Evolutionary conservation across 2,888 invertebrate genomes (phyloP).

Genomic region (Erebia aethiops): DNA sequence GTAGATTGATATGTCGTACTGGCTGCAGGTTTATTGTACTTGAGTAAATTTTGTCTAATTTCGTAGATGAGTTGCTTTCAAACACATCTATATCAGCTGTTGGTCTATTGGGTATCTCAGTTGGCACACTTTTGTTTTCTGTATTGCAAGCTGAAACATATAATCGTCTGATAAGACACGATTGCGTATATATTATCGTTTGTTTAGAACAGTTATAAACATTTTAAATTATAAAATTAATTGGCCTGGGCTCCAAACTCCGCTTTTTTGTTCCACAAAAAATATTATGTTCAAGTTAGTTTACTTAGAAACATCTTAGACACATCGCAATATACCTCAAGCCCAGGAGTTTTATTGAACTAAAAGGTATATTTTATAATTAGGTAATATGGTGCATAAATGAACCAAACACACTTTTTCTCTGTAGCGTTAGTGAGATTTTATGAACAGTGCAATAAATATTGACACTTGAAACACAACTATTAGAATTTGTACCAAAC

Average conservation of each 20-base stretch:
- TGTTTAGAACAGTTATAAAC: not conserved
- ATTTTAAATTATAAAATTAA: not conserved
- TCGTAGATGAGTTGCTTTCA: slow-evolving; percentile 57
- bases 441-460: slow-evolving; percentile 9
- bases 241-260: not conserved
- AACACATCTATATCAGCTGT: slow-evolving; percentile 67
- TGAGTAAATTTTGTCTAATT: slow-evolving; percentile 67
- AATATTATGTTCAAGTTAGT: too few relatives aligned
- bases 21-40: slow-evolving; percentile 71
- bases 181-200: not conserved
- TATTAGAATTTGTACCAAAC: not conserved
- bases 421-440: not conserved
- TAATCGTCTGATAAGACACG: not conserved
- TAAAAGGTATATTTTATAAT: not conserved
- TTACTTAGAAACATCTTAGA: too few relatives aligned
- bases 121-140: slow-evolving; percentile 53
- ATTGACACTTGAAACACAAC: not conserved
- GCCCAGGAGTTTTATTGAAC: too few relatives aligned
- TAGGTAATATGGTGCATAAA: not conserved
- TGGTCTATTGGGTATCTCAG: slow-evolving; percentile 53
- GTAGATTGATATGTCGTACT: slow-evolving; percentile 73
- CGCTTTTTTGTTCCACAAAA: too few relatives aligned
- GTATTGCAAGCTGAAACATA: slow-evolving; percentile 70
- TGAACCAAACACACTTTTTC: not conserved
- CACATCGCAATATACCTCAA: too few relatives aligned